Percentiles rank a stretch among this genome's conserved stretches.
phyloP scores from a whole-genome alignment of 2,113 vertebrate genomes.

The Toxostoma redivivum region DNA sequence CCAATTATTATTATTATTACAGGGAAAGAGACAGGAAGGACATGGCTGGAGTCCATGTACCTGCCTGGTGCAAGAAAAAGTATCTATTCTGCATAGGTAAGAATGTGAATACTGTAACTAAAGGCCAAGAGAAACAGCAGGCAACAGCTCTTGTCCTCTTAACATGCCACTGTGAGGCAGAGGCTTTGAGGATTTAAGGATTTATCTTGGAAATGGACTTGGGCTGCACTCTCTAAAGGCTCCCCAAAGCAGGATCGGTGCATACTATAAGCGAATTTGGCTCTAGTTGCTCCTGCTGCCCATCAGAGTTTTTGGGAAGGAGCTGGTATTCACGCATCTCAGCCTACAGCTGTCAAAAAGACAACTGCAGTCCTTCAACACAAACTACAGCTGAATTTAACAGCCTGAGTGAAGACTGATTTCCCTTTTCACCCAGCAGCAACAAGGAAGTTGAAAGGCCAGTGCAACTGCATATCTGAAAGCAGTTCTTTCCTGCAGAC shows the following conservation, averaged over 20 bases:
- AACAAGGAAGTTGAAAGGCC: neutral
- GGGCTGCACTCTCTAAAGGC: neutral
- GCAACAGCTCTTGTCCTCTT: neutral
- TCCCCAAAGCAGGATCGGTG: neutral
- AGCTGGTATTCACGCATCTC: neutral
- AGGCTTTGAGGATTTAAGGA: neutral
- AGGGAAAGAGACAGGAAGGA: neutral
- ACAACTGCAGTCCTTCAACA: neutral
- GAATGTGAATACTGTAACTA: neutral
- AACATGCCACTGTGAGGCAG: neutral
- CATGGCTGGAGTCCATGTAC: neutral
- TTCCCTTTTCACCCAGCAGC: neutral
- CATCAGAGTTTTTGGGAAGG: neutral
- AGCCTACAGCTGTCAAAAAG: neutral
- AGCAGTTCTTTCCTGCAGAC: neutral
- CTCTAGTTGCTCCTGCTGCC: neutral
- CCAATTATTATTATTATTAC: neutral
- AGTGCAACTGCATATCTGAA: neutral
- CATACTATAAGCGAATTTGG: accelerated
- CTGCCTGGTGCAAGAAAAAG: neutral
- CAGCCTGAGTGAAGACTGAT: neutral
- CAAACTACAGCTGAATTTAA: neutral
- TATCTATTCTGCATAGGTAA: neutral
- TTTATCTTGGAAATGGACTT: neutral
- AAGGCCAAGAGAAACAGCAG: neutral